Evolutionary conservation across 2,797 vertebrate genomes (phyloP).

Genomic region (Sebastes variabilis): DNA sequence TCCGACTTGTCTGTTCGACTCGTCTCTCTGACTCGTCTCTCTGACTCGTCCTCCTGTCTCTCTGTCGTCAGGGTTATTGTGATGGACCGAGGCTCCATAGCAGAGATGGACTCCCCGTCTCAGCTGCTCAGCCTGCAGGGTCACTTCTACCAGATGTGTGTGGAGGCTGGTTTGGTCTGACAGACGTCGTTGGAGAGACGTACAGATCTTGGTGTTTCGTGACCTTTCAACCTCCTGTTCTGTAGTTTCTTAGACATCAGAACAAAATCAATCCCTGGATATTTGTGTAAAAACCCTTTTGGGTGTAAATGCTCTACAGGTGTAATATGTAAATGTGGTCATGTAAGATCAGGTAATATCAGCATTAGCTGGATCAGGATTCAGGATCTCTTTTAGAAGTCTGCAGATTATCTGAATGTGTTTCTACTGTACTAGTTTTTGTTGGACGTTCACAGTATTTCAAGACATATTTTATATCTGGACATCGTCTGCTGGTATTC

Average conservation of each 20-base stretch:
- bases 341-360: not conserved
- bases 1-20: not conserved
- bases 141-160: conserved; percentile 85
- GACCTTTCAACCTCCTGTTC: not conserved
- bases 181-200: not conserved
- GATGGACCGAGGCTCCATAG: conserved; percentile 84
- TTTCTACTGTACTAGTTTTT: not conserved
- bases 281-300: not conserved
- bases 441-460: not conserved
- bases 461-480: not conserved
- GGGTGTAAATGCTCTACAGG: not conserved
- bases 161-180: conserved; percentile 81
- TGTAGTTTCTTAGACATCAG: not conserved
- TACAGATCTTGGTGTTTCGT: not conserved
- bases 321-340: not conserved
- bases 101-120: conserved; percentile 85
- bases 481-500: not conserved
- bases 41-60: not conserved
- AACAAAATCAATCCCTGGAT: not conserved
- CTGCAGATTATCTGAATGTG: not conserved
- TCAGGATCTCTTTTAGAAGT: not conserved
- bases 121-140: conserved; percentile 80
- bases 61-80: conserved; percentile 83
- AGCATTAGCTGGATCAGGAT: not conserved
- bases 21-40: not conserved